Conservation (phyloP, 2,888 invertebrate species). For the Cistogaster globosa region DNA sequence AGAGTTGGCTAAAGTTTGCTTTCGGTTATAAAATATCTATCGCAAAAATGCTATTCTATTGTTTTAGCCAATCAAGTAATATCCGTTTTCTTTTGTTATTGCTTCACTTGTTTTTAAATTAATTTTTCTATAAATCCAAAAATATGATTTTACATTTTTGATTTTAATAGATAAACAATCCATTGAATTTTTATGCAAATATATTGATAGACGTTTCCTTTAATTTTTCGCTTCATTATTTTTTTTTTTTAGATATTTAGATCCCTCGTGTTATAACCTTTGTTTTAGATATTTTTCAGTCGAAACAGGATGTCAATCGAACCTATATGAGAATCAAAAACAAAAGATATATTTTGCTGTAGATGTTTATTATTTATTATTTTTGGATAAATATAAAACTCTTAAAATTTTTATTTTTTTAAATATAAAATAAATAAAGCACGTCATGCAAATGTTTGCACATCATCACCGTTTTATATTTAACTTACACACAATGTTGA, state of each 20-base stretch:
- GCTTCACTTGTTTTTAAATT: slow-evolving; percentile 27
- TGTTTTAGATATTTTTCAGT: slow-evolving; percentile 11
- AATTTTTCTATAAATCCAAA: slow-evolving; percentile 52
- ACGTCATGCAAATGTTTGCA: slow-evolving; percentile 70
- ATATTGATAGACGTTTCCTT: slow-evolving; percentile 63
- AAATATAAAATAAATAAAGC: slow-evolving; percentile 38
- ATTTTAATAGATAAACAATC: slow-evolving; percentile 41
- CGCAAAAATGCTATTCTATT: slow-evolving; percentile 16
- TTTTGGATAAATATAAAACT: not conserved
- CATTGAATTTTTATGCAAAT: slow-evolving; percentile 64
- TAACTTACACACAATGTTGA: too few relatives aligned
- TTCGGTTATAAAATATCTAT: not conserved
- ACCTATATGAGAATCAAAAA: slow-evolving; percentile 60
- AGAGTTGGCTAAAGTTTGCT: not conserved
- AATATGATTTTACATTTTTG: slow-evolving; percentile 10
- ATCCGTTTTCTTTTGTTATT: slow-evolving; percentile 42
- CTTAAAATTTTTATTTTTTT: slow-evolving; percentile 34
- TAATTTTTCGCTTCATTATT: slow-evolving; percentile 7
- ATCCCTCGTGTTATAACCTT: not conserved
- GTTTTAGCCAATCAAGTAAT: slow-evolving; percentile 57
- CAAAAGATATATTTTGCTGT: slow-evolving; percentile 47
- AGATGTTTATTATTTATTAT: slow-evolving; percentile 16
- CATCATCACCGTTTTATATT: slow-evolving; percentile 65
- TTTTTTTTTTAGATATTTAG: slow-evolving; percentile 8
- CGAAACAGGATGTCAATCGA: slow-evolving; percentile 63